Evolutionary conservation across 2,113 vertebrate species (phyloP).

Genomic region (Phyllostomus hastatus): DNA sequence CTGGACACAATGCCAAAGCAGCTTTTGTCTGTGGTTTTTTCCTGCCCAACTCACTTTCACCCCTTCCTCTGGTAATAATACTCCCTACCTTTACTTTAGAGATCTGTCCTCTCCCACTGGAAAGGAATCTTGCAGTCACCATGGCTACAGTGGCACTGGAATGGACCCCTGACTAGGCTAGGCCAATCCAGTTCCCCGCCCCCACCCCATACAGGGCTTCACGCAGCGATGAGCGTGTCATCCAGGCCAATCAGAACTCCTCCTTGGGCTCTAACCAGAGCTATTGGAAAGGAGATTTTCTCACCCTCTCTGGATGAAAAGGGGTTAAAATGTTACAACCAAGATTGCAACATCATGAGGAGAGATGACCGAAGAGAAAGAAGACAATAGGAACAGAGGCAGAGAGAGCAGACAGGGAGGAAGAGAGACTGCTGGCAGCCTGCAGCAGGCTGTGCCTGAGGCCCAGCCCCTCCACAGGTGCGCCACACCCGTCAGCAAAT

Average conservation of each 20-base stretch:
- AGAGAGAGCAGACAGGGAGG: neutral
- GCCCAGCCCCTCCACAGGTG: neutral
- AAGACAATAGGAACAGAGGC: neutral
- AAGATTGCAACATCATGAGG: neutral
- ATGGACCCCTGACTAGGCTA: neutral
- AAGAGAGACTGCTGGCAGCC: neutral
- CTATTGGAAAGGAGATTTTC: neutral
- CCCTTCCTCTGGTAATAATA: neutral
- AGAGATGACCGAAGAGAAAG: neutral
- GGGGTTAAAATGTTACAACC: neutral
- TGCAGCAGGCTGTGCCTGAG: conserved; percentile 20
- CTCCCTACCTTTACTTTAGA: neutral
- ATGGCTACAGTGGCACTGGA: neutral
- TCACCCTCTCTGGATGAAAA: neutral
- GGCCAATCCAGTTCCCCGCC: neutral
- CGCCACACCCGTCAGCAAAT: neutral
- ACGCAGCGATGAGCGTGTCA: neutral
- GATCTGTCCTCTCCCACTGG: neutral
- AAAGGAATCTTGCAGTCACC: neutral
- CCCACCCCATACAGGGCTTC: neutral
- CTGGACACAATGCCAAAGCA: neutral
- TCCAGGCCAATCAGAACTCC: neutral
- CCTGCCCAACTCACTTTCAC: neutral
- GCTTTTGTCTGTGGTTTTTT: neutral
- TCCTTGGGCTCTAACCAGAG: neutral